A percentile compares a stretch with the other conserved stretches of the same genome.
Evolutionary conservation across 2,113 vertebrate species (phyloP).

Genomic region (Tragulus kanchil): DNA sequence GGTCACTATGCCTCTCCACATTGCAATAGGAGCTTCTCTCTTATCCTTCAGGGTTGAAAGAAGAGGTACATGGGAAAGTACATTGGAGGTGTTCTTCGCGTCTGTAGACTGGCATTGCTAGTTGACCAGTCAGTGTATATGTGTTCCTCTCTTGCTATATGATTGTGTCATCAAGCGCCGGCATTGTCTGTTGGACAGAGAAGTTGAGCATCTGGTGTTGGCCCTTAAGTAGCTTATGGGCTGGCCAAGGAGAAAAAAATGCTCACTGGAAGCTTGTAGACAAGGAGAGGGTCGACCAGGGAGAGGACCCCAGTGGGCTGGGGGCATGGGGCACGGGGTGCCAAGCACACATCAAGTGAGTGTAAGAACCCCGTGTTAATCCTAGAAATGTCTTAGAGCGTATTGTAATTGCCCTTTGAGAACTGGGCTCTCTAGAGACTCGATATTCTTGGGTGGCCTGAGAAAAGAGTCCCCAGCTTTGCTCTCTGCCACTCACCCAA

Average conservation of each 20-base stretch:
- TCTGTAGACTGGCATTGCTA: not conserved
- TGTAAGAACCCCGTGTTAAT: not conserved
- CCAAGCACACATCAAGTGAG: not conserved
- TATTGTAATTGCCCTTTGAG: not conserved
- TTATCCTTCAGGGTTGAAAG: not conserved
- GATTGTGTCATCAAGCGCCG: too few species aligned
- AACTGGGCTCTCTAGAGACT: not conserved
- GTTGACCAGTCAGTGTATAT: too few species aligned
- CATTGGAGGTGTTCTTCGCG: not conserved
- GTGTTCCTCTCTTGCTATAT: not conserved
- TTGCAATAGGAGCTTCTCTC: not conserved
- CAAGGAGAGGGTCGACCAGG: not conserved
- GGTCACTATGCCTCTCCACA: not conserved
- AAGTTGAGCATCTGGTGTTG: not conserved
- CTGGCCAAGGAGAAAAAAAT: not conserved
- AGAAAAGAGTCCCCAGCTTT: not conserved
- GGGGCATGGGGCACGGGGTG: not conserved
- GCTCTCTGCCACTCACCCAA: not conserved
- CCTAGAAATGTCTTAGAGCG: not conserved
- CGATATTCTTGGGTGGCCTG: not conserved
- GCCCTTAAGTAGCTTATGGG: not conserved
- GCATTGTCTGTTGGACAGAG: not conserved
- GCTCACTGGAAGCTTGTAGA: not conserved
- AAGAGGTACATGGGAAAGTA: not conserved
- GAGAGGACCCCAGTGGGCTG: not conserved